Percentiles rank a stretch among this genome's conserved stretches.
Conservation (phyloP, 2,888 invertebrate species). For the Trissolcus brochymenae region DNA sequence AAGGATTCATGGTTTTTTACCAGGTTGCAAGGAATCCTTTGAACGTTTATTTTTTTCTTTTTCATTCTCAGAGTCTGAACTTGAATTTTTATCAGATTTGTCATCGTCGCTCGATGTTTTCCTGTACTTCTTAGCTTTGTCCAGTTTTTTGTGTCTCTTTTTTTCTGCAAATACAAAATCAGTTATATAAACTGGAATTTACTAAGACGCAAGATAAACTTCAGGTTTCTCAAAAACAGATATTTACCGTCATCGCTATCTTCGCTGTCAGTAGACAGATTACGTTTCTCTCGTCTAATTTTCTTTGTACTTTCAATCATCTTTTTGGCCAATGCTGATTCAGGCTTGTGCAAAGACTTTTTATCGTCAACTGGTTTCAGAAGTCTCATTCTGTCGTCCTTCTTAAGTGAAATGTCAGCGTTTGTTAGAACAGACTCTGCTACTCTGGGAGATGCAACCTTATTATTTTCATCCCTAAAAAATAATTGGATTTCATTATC, state of each 20-base stretch:
- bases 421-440: conserved; percentile 63
- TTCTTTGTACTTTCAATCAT: conserved; percentile 66
- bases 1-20: conserved; percentile 48
- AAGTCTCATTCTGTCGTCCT: conserved; percentile 70
- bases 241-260: conserved; percentile 69
- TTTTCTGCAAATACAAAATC: conserved; percentile 60
- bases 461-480: conserved; percentile 69
- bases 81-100: conserved; percentile 77
- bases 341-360: conserved; percentile 67
- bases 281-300: conserved; percentile 69
- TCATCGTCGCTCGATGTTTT: conserved; percentile 77
- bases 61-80: conserved; percentile 79
- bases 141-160: conserved; percentile 70
- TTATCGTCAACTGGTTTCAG: conserved; percentile 68
- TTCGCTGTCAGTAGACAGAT: conserved; percentile 72
- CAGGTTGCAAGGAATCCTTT: conserved; percentile 67
- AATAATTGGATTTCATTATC: background rate
- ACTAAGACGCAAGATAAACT: background rate
- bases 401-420: conserved; percentile 71
- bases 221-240: background rate
- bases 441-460: conserved; percentile 70
- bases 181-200: conserved; percentile 3
- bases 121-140: conserved; percentile 70
- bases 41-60: conserved; percentile 61
- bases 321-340: conserved; percentile 66